Base-by-base conservation (phyloP, 2,797 vertebrate genomes). In the Peromyscus aztecus region DNA sequence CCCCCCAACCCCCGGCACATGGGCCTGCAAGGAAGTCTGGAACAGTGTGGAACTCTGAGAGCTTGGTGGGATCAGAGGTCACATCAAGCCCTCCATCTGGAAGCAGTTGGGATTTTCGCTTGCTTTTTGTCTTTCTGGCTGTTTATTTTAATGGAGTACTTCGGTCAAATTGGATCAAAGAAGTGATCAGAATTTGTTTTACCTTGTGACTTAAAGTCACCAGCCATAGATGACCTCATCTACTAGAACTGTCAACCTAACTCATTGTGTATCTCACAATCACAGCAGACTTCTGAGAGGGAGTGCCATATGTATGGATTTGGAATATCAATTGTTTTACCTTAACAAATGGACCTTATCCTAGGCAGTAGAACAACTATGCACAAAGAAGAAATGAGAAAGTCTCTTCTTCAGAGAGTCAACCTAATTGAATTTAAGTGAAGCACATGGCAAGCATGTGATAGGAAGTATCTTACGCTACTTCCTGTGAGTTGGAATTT, bases 1-100 rank as follows among this genome's bases (percentile, higher is more conserved):
- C 52, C 4, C 24, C 71, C 21, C 37, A 4, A 37, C 16, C 23
- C 59, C 5, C 2, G 55, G 67, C 16, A 19, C 2, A 0, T 0
- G 0, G 24, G n/a, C 40, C 31, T 27, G 1, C 9, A 17, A 75
- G 8, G 6, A 43, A 61, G 23, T n/a, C 49, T 84, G 63, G 16
- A 43, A 59, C 1, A 37, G 4, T 67, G 27, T 37, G 1, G 55
- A 19, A 12, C 17, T 12, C 52, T 37, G 23, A 14, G 23, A 21
- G 29, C 40, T 83, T 49, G 10, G 4, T 57, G 9, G 31, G 16
- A 49, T 67, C 12, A 65, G 19, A 11, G 80, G 31, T 11, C 11
- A n/a, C 37, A 69, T 43, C 40, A 59, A 27, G 1, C 14, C 21
- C 27, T 86, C 75, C n/a, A n/a, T 13, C 19, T 71, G 61, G 40